Evolutionary conservation across 2,888 invertebrate genomes (phyloP).

Genomic region (Pandemis cinnamomeana): DNA sequence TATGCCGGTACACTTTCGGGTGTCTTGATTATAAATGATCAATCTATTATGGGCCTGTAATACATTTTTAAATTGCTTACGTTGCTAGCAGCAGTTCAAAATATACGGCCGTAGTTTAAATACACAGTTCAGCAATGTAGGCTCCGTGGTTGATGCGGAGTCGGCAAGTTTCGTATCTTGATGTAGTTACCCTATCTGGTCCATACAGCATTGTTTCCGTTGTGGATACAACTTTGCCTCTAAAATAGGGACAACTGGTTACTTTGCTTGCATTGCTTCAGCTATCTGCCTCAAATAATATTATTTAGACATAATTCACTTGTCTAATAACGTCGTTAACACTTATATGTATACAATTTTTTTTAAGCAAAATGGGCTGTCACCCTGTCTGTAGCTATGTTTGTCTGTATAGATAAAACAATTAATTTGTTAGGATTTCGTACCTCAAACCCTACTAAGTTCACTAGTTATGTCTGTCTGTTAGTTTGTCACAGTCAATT

Average conservation of each 20-base stretch:
- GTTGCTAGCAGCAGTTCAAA: background rate
- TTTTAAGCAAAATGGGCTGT: too few species aligned
- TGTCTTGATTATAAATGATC: too few species aligned
- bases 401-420: too few species aligned
- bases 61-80: too few species aligned
- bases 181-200: slow-evolving; percentile 64
- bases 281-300: background rate
- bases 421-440: too few species aligned
- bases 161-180: slow-evolving; percentile 68
- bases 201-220: slow-evolving; percentile 58
- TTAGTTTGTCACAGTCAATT: too few species aligned
- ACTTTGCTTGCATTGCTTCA: background rate
- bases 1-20: too few species aligned
- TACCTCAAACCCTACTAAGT: too few species aligned
- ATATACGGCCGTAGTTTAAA: background rate
- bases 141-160: slow-evolving; percentile 49
- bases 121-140: slow-evolving; percentile 5
- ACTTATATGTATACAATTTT: background rate
- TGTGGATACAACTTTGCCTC: slow-evolving; percentile 44
- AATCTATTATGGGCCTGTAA: too few species aligned
- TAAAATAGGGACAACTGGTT: slow-evolving; percentile 19
- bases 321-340: background rate
- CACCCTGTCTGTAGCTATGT: too few species aligned
- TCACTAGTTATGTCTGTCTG: too few species aligned
- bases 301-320: background rate